Base-by-base conservation (phyloP, 92 coral and sea anemone species). In the Virgularia gustaviana region DNA sequence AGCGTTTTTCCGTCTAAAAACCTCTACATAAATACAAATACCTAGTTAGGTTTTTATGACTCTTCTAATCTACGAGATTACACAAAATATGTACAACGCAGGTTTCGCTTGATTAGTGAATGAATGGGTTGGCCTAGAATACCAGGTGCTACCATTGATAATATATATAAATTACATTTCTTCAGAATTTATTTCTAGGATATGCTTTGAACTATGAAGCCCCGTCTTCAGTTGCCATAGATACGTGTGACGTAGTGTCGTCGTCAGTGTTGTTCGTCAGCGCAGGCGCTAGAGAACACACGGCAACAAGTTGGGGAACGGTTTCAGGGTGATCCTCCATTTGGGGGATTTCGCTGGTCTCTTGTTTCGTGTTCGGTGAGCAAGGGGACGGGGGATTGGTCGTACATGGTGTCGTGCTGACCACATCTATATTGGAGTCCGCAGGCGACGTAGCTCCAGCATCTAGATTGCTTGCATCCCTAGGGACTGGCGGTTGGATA, bases 381-480 rank as follows among this genome's bases (percentile, higher is more conserved):
- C 81, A 57, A 33, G 86, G 89, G 13, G 89, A 85, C 24, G 70
- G 73, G 8, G 90, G 90, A 2, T 86, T 79, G 61, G 77, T 83
- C 9, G 81, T 82, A 56, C 78, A 67, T 20, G 98, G 98, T 2
- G 98, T 94, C 49, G 90, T 94, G 43, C 94, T 90, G 38, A 84
- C 99, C 23, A 94, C 99, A 71, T 94, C 99, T 49, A 94, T 78
- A 65, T 86, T 88, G 0, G 99, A 94, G 36, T 94, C 99, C 0
- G 82, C 86, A 2, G 59, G 44, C 0, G 87, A 75, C 16, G 88
- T 78, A 22, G 81, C 67, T 25, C 58, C 85, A 2, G 79, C 65
- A 7, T 81, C 78, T 33, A 72, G 75, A 30, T 59, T 86, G 23
- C 65, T 65, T 0, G 60, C 30, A 5, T 47, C 7, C 30, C 3